Evolutionary conservation across 1,140 invertebrate genomes (phyloP).

Genomic region (Neodiprion pinetum): DNA sequence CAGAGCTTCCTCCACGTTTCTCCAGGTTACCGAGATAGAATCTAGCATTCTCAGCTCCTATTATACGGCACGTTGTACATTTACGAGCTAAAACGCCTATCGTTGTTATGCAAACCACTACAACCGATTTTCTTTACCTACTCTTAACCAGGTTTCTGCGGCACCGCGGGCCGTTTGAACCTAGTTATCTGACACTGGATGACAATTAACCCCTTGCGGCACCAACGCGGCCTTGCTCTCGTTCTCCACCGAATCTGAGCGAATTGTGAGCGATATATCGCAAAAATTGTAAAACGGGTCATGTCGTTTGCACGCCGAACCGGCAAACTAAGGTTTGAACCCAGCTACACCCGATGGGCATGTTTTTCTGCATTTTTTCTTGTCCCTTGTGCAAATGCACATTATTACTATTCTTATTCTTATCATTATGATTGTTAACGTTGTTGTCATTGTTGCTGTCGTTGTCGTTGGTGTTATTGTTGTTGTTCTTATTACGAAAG

Average conservation of each 20-base stretch:
- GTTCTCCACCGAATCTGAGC: neutral
- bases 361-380: too few relatives aligned
- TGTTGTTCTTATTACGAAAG: too few relatives aligned
- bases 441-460: too few relatives aligned
- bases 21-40: neutral
- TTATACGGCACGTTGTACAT: neutral
- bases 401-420: too few relatives aligned
- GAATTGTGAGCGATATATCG: too few relatives aligned
- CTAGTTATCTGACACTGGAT: neutral
- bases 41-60: neutral
- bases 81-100: neutral
- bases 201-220: neutral
- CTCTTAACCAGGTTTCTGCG: neutral
- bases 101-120: conserved; percentile 5
- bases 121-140: neutral
- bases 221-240: neutral
- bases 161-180: neutral
- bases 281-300: too few relatives aligned
- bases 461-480: too few relatives aligned
- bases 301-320: too few relatives aligned
- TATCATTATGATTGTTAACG: too few relatives aligned
- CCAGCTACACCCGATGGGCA: too few relatives aligned
- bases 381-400: too few relatives aligned
- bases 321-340: too few relatives aligned
- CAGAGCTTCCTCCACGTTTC: neutral